Base-by-base conservation (phyloP, 1,140 invertebrate species). In the Hypothenemus hampei region DNA sequence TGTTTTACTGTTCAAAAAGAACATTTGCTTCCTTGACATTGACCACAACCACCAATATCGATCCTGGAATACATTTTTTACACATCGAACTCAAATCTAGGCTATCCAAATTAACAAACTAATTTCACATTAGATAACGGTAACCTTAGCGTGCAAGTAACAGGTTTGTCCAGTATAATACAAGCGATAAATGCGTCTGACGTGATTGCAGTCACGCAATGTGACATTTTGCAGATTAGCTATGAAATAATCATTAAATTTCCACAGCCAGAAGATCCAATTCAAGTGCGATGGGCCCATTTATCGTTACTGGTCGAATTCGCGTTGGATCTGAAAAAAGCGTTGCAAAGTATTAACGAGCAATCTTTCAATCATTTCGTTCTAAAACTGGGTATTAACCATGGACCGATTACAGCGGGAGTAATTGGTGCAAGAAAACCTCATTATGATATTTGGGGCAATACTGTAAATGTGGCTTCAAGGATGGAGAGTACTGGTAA, bases 401-500 rank as follows among this genome's bases (percentile, higher is more conserved):
- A 97, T 69, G 92, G 93, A 0, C 92, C 93, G 8, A 93, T 95
- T 8, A 96, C 91, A 0, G 93, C 92, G 0, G 93, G 93, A 2
- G 93, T 96, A 0, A 97, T 97, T 63, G 93, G 93, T 10, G 92
- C 91, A 0, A 77, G 89, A 18, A 97, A 97, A 69, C 93, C 93
- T 3, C 93, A 96, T 69, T 97, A 96, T 70, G 93, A 96, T 66
- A 96, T 97, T 67, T 95, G 92, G 89, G 91, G 93, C 0, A 96
- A 97, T 68, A 93, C 93, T 1, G 93, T 97, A 0, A 97, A 97
- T 70, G 92, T 97, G 0, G 93, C 93, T 3, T 94, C 90, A 0
- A 77, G 93, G 47, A 97, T 98, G 93, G 94, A 97, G 69, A 94
- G 90, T 67, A 97, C 93, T 1, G 94, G 95, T 19, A 93, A 93